Evolutionary conservation across 2,888 invertebrate species (phyloP).

Genomic region (Drosophila algonquin): DNA sequence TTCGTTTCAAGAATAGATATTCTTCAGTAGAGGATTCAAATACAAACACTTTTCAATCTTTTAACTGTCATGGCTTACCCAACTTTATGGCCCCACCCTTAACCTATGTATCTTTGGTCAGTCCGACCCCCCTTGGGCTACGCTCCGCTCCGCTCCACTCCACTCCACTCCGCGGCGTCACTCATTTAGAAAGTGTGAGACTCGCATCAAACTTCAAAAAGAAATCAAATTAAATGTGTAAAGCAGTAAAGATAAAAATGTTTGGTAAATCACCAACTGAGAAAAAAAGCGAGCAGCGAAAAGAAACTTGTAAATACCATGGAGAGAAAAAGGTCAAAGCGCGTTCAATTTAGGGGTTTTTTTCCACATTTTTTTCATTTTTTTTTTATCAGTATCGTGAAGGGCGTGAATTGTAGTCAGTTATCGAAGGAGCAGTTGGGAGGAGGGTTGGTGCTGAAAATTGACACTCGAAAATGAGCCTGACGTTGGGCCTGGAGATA

Average conservation of each 20-base stretch:
- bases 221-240: slow-evolving; percentile 78
- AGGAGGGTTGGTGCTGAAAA: slow-evolving; percentile 71
- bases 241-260: slow-evolving; percentile 65
- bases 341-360: slow-evolving; percentile 71
- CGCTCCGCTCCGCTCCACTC: not conserved
- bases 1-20: no score
- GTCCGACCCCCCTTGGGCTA: slow-evolving; percentile 14
- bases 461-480: slow-evolving; percentile 70
- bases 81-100: no score
- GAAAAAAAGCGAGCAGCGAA: slow-evolving; percentile 43
- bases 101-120: not conserved
- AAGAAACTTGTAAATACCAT: slow-evolving; percentile 63
- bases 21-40: no score
- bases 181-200: slow-evolving; percentile 37
- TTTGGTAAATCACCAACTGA: slow-evolving; percentile 23
- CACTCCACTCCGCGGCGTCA: not conserved
- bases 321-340: slow-evolving; percentile 69
- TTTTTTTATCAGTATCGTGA: slow-evolving; percentile 17
- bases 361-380: slow-evolving; percentile 48
- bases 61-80: not conserved
- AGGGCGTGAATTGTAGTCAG: slow-evolving; percentile 35
- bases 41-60: no score
- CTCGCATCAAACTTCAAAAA: slow-evolving; percentile 74
- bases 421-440: slow-evolving; percentile 10
- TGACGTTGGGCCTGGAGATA: slow-evolving; percentile 16